Conservation (phyloP, 2,888 invertebrate species). For the Micropterix aruncella region DNA sequence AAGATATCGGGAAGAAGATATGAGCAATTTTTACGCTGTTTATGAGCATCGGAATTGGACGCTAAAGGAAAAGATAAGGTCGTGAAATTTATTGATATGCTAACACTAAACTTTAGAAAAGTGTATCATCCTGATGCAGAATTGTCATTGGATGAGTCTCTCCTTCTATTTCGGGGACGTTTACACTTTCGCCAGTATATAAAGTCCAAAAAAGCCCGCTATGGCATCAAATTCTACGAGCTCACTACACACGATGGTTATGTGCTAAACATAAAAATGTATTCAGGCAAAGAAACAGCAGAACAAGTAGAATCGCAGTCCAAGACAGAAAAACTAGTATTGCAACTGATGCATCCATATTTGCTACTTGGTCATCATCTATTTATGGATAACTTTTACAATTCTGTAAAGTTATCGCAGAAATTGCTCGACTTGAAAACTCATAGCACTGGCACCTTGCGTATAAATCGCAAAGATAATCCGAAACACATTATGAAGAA, state of each 20-base stretch:
- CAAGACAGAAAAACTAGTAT: conserved; percentile 12
- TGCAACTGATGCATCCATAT: conserved; percentile 12
- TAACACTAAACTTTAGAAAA: conserved; percentile 12
- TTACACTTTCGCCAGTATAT: conserved; percentile 15
- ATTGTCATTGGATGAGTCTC: conserved; percentile 14
- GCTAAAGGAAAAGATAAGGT: conserved; percentile 13
- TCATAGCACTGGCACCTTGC: conserved; percentile 12
- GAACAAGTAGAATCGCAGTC: conserved; percentile 3
- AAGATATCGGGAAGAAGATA: conserved; percentile 12
- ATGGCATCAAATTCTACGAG: conserved; percentile 16
- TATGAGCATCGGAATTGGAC: conserved; percentile 11
- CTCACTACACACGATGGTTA: conserved; percentile 15
- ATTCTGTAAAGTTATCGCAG: conserved; percentile 10
- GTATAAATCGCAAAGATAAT: conserved; percentile 12
- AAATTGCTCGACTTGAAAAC: conserved; percentile 12
- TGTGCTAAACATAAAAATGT: conserved; percentile 15
- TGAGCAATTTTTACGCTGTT: conserved; percentile 14
- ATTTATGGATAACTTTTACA: conserved; percentile 14
- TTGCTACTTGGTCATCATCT: conserved; percentile 12
- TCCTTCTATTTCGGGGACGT: conserved; percentile 14
- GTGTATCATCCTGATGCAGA: conserved; percentile 12
- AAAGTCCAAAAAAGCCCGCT: conserved; percentile 15
- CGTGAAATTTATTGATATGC: conserved; percentile 10
- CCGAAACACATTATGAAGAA: conserved; percentile 10
- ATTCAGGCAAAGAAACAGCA: conserved; percentile 12